These are phyloP conservation scores for Eulemur mongoz DNA, from an alignment of 2,797 vertebrate species.

Conservation along the genomic window DNA sequence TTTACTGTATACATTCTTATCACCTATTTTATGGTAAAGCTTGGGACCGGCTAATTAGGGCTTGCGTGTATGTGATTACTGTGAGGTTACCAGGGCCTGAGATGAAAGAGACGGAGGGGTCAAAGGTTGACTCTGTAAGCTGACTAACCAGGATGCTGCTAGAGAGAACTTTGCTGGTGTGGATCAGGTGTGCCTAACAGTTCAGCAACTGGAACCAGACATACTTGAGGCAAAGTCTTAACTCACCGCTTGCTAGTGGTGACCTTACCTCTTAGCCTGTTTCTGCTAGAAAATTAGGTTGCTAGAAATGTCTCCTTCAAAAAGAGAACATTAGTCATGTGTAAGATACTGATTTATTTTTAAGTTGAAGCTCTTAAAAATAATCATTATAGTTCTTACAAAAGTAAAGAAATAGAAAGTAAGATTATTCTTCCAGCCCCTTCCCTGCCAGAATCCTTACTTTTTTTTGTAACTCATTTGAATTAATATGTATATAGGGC, in stretches of 20 bases:
- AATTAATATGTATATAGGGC: neutral
- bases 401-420: neutral
- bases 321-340: neutral
- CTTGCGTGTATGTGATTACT: neutral
- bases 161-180: neutral
- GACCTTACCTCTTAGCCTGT: neutral
- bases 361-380: slow-evolving; percentile 20
- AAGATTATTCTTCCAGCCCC: neutral
- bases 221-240: rapidly evolving
- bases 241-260: neutral
- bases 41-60: neutral
- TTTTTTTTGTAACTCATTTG: neutral
- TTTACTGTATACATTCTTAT: neutral
- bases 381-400: neutral
- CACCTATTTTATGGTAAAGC: neutral
- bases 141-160: neutral
- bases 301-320: neutral
- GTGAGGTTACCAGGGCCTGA: neutral
- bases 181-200: neutral
- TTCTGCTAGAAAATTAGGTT: neutral
- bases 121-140: neutral
- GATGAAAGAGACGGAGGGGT: neutral
- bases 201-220: neutral
- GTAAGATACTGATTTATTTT: neutral
- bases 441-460: neutral